These are phyloP conservation scores for Sylvilagus bachmani DNA, from an alignment of 2,113 vertebrate species.

Conservation along the genomic window DNA sequence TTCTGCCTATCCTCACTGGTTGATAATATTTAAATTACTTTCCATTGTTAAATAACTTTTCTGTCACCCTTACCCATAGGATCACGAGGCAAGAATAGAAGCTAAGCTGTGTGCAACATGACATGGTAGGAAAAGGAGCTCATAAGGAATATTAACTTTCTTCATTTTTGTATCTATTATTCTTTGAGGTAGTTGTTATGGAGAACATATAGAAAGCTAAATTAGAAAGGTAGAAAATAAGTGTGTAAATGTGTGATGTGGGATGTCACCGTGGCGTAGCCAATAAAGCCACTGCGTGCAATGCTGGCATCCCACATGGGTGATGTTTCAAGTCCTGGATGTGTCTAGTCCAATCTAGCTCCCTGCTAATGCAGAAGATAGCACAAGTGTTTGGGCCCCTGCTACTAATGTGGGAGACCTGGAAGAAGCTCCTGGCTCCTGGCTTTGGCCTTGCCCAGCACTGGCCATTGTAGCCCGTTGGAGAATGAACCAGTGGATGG, in stretches of 20 bases:
- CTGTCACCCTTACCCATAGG: background rate
- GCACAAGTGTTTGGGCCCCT: no score
- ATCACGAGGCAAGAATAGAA: background rate
- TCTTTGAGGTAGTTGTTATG: background rate
- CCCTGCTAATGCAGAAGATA: no score
- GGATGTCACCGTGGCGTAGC: no score
- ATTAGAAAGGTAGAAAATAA: background rate
- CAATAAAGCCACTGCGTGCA: no score
- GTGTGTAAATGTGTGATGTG: background rate
- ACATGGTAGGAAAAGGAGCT: background rate
- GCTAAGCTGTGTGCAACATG: background rate
- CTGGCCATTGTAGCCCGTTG: no score
- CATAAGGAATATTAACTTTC: background rate
- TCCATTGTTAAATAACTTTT: background rate
- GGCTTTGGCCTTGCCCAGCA: no score
- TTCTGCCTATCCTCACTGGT: background rate
- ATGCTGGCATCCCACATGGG: no score
- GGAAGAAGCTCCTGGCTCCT: no score
- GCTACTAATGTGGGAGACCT: no score
- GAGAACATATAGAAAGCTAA: background rate
- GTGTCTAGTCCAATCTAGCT: no score
- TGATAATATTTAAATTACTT: background rate
- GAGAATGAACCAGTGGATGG: no score
- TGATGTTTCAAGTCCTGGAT: no score
- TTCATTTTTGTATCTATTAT: background rate